A percentile compares a stretch with the other conserved stretches of the same genome.
These are phyloP conservation scores for Tupaia tana DNA, from an alignment of 2,113 vertebrate genomes.

Conservation along the genomic window DNA sequence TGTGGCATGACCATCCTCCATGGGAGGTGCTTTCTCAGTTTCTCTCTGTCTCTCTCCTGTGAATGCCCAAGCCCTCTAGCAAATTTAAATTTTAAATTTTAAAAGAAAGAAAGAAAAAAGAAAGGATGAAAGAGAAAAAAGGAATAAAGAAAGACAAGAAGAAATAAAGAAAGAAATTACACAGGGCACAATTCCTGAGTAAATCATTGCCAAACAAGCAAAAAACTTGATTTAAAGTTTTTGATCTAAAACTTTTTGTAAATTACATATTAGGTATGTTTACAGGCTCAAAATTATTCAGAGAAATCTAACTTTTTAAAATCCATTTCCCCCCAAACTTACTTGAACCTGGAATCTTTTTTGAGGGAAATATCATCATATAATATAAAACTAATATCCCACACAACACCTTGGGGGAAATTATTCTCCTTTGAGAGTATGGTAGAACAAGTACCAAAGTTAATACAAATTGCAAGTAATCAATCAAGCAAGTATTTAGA, in stretches of 20 bases:
- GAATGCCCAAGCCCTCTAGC: no score
- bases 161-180: neutral
- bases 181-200: neutral
- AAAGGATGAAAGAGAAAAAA: no score
- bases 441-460: neutral
- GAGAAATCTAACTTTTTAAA: neutral
- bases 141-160: no score
- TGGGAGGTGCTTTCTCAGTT: no score
- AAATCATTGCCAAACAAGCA: neutral
- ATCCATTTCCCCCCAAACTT: neutral
- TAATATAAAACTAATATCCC: neutral
- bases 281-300: neutral
- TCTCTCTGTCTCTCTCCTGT: no score
- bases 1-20: no score
- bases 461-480: neutral
- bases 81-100: no score
- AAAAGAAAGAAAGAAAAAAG: no score
- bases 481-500: neutral
- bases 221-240: neutral
- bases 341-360: slow-evolving; percentile 11
- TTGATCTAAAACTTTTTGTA: neutral
- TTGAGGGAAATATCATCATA: neutral
- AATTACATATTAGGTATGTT: neutral
- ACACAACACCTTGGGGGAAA: neutral
- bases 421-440: neutral